These are phyloP conservation scores for Muscidifurax raptorellus DNA, from an alignment of 1,140 invertebrate genomes.

Conservation along the genomic window DNA sequence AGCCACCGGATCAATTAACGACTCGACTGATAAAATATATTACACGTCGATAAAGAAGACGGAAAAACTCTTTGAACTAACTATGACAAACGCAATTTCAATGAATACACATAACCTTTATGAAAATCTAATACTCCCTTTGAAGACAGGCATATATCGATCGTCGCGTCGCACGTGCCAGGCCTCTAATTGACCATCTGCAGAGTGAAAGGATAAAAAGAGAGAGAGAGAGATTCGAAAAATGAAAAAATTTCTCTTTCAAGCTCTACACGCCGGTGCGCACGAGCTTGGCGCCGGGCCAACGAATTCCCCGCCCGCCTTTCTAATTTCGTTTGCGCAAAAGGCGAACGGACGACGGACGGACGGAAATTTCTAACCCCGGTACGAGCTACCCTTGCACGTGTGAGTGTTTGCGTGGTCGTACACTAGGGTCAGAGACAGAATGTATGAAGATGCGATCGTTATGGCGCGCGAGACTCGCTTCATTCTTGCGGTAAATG, in stretches of 20 bases:
- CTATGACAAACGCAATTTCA: no score
- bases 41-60: no score
- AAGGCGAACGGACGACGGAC: background rate
- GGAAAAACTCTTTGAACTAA: no score
- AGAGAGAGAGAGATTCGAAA: background rate
- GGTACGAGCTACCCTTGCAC: background rate
- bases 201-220: background rate
- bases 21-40: no score
- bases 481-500: no score
- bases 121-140: background rate
- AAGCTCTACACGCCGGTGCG: background rate
- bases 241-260: background rate
- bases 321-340: constrained; percentile 41
- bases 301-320: constrained; percentile 32
- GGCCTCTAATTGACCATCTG: background rate
- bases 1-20: no score
- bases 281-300: constrained; percentile 25
- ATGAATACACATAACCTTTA: no score
- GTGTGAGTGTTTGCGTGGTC: no score
- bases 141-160: background rate
- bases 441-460: no score
- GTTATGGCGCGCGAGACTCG: no score
- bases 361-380: background rate
- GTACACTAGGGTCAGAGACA: no score
- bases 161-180: background rate